Evolutionary conservation across 2,113 vertebrate genomes (phyloP), one percentile per base, ranked within the genome.

Genomic region (Otis tarda): DNA sequence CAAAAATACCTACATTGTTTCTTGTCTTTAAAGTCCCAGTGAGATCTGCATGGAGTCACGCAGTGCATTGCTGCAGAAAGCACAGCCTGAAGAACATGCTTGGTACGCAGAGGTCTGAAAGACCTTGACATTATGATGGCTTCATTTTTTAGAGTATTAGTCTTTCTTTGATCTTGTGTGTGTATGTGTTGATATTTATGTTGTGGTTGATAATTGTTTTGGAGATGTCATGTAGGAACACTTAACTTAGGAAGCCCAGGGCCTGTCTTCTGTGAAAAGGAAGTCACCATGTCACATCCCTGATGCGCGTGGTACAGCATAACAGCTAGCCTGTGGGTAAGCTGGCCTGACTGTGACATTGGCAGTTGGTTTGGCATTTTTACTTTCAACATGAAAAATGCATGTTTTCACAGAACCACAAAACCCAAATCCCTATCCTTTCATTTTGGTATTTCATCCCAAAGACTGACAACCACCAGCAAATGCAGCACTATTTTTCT

Each of bases 231-330:
- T 7, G 45, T 43, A 50, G 45, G n/a, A 94, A 16, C 22, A 31
- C 25, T 76, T 68, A 2, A 1, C n/a, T 87, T 43, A 59, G 55
- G 31, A 83, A 77, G 53, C 18, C 55, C 0, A 0, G 33, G 52
- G 37, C 4, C 53, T 75, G 56, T 33, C 7, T 12, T 64, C 28
- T 2, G 1, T 39, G 56, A 30, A 55, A 80, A 74, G 27, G 22
- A 53, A 71, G 55, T 50, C 31, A 25, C 28, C 25, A 1, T 17
- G 12, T 50, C n/a, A n/a, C 47, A 53, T 37, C 20, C 21, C 27
- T 89, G 6, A 0, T 10, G 23, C 15, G 22, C 24, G 10, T 9
- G n/a, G 53, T 12, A 27, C 19, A 67, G 35, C 11, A 27, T 0
- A 3, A 65, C 20, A 17, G 12, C 21, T 14, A 31, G 39, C 22